Evolutionary conservation across 2,113 vertebrate species (phyloP).

Genomic region (Greenwoodochromis staneri): DNA sequence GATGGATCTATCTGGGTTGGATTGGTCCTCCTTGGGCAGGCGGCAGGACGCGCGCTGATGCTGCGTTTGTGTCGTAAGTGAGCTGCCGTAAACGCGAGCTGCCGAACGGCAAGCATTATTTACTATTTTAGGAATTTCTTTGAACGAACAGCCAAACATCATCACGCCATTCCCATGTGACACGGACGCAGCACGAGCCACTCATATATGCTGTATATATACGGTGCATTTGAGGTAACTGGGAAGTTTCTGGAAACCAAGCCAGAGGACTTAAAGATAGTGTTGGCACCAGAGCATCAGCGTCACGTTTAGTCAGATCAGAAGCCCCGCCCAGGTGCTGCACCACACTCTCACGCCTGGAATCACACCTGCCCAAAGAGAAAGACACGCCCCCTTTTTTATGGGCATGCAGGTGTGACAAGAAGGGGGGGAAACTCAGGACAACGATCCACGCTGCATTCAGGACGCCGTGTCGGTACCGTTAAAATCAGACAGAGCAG

Average conservation of each 20-base stretch:
- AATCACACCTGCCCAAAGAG: slow-evolving; percentile 42
- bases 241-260: slow-evolving; percentile 30
- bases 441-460: neutral
- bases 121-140: neutral
- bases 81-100: neutral
- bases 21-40: slow-evolving; percentile 50
- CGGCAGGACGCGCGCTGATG: slow-evolving; percentile 11
- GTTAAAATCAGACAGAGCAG: neutral
- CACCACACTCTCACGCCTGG: slow-evolving; percentile 10
- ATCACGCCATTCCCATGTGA: neutral
- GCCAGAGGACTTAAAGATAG: neutral
- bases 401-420: slow-evolving; percentile 26
- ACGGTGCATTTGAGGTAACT: slow-evolving; percentile 52
- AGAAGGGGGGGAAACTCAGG: neutral
- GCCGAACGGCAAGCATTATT: neutral
- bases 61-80: slow-evolving; percentile 24
- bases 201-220: neutral
- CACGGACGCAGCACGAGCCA: slow-evolving; percentile 37
- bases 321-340: slow-evolving; percentile 14
- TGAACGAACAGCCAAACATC: neutral
- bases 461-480: neutral
- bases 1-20: slow-evolving; percentile 47
- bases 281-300: neutral
- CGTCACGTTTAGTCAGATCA: neutral
- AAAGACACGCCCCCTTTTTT: slow-evolving; percentile 13